A percentile compares a stretch with the other conserved stretches of the same genome.
Conservation (phyloP, 2,797 vertebrate species). For the Trichosurus vulpecula region DNA sequence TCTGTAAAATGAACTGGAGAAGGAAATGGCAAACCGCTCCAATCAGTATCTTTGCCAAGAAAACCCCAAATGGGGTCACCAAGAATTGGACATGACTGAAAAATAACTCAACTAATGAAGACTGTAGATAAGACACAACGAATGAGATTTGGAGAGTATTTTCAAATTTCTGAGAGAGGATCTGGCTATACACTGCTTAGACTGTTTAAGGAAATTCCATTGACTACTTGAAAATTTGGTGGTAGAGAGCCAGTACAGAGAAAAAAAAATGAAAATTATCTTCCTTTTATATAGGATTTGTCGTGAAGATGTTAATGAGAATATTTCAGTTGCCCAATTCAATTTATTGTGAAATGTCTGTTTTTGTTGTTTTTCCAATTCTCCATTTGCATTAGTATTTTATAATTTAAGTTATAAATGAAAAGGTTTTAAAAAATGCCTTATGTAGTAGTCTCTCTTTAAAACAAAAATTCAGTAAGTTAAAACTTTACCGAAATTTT, state of each 20-base stretch:
- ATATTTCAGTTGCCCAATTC: conserved; percentile 53
- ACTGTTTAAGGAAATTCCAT: background rate
- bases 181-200: background rate
- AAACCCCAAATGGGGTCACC: background rate
- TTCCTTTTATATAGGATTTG: conserved; percentile 55
- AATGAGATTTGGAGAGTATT: background rate
- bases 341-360: conserved; percentile 50
- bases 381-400: conserved; percentile 51
- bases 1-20: background rate
- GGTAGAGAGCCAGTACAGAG: background rate
- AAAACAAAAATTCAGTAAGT: conserved; percentile 61
- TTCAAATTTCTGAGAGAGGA: background rate
- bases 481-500: conserved; percentile 58
- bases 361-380: conserved; percentile 52
- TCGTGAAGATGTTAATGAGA: conserved; percentile 42
- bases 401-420: conserved; percentile 7
- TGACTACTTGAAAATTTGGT: background rate
- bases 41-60: background rate
- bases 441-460: conserved; percentile 61
- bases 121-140: background rate
- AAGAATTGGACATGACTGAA: background rate
- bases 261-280: conserved; percentile 17
- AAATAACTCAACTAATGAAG: background rate
- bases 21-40: background rate
- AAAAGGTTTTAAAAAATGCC: conserved; percentile 53